phyloP scores from a whole-genome alignment of 2,888 invertebrate species.

The Mesorhabditis spiculigera region DNA sequence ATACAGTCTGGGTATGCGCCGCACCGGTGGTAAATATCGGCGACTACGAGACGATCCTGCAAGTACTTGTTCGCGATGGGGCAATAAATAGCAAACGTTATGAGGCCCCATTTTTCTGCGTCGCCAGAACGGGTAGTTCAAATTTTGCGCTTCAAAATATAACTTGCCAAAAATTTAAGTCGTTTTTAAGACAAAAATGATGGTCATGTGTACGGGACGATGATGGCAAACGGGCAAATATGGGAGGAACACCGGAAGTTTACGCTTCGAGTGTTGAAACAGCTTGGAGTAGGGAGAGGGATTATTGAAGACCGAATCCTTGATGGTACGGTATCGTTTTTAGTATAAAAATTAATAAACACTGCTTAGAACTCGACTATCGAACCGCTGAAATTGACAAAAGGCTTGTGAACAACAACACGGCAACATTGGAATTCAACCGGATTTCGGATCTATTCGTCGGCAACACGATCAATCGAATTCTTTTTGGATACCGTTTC shows the following conservation, averaged over 20 bases:
- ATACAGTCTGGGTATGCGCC: not conserved
- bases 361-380: conserved; percentile 12
- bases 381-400: conserved; percentile 7
- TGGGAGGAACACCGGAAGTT: conserved; percentile 30
- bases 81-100: not conserved
- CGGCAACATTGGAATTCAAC: not conserved
- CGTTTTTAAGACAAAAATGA: no score
- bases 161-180: no score
- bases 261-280: conserved; percentile 22
- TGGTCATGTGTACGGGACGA: conserved; percentile 18
- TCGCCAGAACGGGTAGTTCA: not conserved
- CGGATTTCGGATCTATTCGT: conserved; percentile 21
- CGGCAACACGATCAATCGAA: conserved; percentile 31
- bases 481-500: conserved; percentile 34
- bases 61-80: not conserved
- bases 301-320: conserved; percentile 21
- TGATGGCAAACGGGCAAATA: conserved; percentile 23
- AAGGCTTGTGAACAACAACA: not conserved
- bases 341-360: no score
- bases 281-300: conserved; percentile 26
- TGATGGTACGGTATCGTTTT: conserved; percentile 19
- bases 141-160: no score
- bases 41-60: not conserved
- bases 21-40: conserved; percentile 3
- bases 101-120: not conserved